These are phyloP conservation scores for Eutolmus rufibarbis DNA, from an alignment of 2,888 invertebrate species.

Conservation along the genomic window DNA sequence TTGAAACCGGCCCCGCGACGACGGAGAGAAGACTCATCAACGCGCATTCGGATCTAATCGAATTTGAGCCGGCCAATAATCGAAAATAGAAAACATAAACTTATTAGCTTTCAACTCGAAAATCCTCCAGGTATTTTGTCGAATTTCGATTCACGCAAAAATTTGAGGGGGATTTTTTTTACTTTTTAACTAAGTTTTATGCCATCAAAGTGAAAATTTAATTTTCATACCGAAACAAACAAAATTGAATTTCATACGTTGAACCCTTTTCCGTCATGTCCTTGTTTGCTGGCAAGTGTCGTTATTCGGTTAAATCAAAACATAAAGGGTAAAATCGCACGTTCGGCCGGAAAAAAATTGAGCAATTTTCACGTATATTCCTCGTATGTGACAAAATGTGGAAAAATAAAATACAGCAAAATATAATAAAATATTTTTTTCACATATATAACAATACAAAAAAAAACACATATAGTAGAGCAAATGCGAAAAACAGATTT, in stretches of 20 bases:
- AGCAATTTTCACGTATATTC: not conserved
- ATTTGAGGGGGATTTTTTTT: not conserved
- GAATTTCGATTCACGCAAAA: not conserved
- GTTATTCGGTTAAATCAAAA: not conserved
- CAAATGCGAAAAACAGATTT: slow-evolving; percentile 14
- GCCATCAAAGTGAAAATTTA: slow-evolving; percentile 29
- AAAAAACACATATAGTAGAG: not conserved
- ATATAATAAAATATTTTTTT: not conserved
- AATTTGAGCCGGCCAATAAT: not conserved
- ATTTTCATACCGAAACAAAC: not conserved
- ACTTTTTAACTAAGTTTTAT: not conserved
- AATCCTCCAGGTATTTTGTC: not conserved
- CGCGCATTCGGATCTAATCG: not conserved
- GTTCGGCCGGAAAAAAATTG: not conserved
- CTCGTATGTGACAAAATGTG: not conserved
- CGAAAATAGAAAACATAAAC: slow-evolving; percentile 26
- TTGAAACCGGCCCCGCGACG: not conserved
- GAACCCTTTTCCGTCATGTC: not conserved
- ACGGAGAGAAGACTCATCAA: not conserved
- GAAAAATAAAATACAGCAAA: not conserved
- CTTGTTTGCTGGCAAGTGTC: not conserved
- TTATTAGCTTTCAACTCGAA: not conserved
- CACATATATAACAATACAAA: not conserved
- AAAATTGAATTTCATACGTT: slow-evolving; percentile 12
- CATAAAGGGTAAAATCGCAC: not conserved